Base-by-base conservation (phyloP, 2,888 invertebrate genomes). In the Drosophila pseudotalamancana region DNA sequence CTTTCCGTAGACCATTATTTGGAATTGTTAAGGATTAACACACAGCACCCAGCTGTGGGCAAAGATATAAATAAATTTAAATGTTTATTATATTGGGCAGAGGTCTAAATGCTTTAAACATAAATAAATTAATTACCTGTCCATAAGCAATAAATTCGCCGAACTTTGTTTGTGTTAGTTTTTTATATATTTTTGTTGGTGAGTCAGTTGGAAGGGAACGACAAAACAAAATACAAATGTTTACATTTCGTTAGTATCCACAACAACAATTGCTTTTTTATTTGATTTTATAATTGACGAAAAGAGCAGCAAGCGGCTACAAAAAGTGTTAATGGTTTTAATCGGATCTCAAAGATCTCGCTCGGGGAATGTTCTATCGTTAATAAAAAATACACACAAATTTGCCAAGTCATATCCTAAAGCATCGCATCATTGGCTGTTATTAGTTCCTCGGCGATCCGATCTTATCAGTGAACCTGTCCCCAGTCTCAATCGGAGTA, bases 361-460 rank as follows among this genome's bases (percentile, higher is more conserved):
- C 43, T 34, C 63, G 46, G 46, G 54, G 65, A 69, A 63, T 66
- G 46, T 60, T 77, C 59, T 66, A n/a, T n/a, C n/a, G 53, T 67
- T 75, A 74, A 84, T 88, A 81, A n/a, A n/a, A n/a, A n/a, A n/a
- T n/a, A 84, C 72, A 70, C 75, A 68, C 70, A 77, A 87, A 80
- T 87, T 87, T 83, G 87, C 81, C 88, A 77, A 78, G 88, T 88
- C 87, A 88, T 87, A 87, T 83, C 88, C 87, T 68, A 88, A 74
- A 87, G 87, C 87, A 80, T 67, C 66, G 62, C 66, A 70, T 76
- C 70, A 86, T 88, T 85, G 86, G 72, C 73, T 72, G 84, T 72
- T 87, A 83, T 86, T 85, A 79, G 77, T 67, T 60, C 49, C 60
- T 21, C 57, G 57, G 69, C 50, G 72, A 60, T 53, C 32, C 61